Evolutionary conservation across 1,140 invertebrate species (phyloP).

Genomic region (Drosophila sp.): DNA sequence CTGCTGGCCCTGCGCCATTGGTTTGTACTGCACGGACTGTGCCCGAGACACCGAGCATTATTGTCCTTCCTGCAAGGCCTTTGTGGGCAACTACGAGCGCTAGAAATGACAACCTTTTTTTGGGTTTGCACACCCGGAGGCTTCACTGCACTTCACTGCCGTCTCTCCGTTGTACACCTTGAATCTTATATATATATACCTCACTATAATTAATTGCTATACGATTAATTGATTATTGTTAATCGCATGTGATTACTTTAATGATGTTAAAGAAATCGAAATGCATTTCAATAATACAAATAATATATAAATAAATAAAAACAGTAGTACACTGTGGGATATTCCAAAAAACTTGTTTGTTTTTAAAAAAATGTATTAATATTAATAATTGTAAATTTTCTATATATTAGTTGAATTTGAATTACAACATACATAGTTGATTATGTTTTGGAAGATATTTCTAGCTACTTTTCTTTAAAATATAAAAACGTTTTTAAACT

Average conservation of each 20-base stretch:
- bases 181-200: too few species aligned
- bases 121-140: background rate
- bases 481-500: too few species aligned
- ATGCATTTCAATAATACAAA: constrained; percentile 3
- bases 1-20: constrained; percentile 86
- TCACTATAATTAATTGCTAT: background rate
- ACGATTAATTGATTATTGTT: background rate
- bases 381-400: too few species aligned
- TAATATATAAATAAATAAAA: background rate
- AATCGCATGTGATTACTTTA: constrained; percentile 10
- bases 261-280: constrained; percentile 12
- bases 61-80: constrained; percentile 88
- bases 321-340: background rate
- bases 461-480: too few species aligned
- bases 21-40: constrained; percentile 88
- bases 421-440: too few species aligned
- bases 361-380: too few species aligned
- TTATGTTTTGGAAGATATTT: too few species aligned
- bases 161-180: background rate
- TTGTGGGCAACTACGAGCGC: constrained; percentile 86
- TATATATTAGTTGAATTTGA: too few species aligned
- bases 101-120: constrained; percentile 1
- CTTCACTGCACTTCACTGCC: constrained; percentile 7
- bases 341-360: background rate
- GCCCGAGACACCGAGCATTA: constrained; percentile 88